These are phyloP conservation scores for Gambusia holbrooki DNA, from an alignment of 2,113 vertebrate species.

Conservation along the genomic window DNA sequence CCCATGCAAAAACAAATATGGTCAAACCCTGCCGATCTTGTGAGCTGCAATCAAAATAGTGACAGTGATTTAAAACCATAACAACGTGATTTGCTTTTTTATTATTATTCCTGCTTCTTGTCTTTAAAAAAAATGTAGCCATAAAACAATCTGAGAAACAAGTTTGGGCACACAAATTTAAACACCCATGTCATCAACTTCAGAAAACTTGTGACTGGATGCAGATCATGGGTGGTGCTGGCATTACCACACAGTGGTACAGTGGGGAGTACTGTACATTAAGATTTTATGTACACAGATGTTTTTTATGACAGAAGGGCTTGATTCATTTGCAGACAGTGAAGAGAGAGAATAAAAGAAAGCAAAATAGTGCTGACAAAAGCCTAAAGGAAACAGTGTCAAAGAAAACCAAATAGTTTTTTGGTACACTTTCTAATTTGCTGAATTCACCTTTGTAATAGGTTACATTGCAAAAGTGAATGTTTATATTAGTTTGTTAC, in stretches of 20 bases:
- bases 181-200: slow-evolving; percentile 52
- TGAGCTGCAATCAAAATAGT: slow-evolving; percentile 24
- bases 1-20: slow-evolving; percentile 47
- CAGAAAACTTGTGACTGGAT: slow-evolving; percentile 49
- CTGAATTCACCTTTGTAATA: too few relatives aligned
- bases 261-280: slow-evolving; percentile 58
- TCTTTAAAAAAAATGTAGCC: slow-evolving; percentile 2
- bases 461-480: background rate
- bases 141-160: slow-evolving; percentile 37
- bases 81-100: slow-evolving; percentile 28
- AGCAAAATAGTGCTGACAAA: slow-evolving; percentile 24
- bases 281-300: slow-evolving; percentile 45
- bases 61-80: slow-evolving; percentile 27
- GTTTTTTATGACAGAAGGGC: slow-evolving; percentile 58
- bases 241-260: slow-evolving; percentile 63
- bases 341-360: slow-evolving; percentile 37
- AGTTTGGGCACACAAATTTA: slow-evolving; percentile 6
- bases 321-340: slow-evolving; percentile 45
- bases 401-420: slow-evolving; percentile 23
- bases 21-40: slow-evolving; percentile 6
- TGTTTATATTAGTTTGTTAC: background rate
- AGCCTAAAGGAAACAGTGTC: slow-evolving; percentile 23
- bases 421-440: slow-evolving; percentile 17
- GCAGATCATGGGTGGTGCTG: slow-evolving; percentile 62
- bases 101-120: slow-evolving; percentile 31